These are phyloP conservation scores for Lordiphosa andalusiaca DNA, from an alignment of 2,888 invertebrate species.

Conservation along the genomic window DNA sequence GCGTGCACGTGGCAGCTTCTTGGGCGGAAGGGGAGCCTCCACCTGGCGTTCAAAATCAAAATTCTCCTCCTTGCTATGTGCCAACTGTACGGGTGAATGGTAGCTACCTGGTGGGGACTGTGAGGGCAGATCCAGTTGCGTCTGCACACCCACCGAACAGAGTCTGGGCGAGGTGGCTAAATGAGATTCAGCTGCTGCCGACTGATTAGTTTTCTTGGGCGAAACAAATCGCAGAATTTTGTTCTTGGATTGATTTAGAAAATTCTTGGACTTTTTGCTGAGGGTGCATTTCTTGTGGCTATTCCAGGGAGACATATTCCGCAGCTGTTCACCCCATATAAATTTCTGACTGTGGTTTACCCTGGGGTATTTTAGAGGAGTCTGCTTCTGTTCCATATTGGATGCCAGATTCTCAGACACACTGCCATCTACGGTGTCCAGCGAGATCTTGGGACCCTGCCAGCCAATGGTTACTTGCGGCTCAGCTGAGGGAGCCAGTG, in stretches of 20 bases:
- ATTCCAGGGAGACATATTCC: conserved; percentile 74
- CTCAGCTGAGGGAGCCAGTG: conserved; percentile 55
- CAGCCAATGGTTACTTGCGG: conserved; percentile 73
- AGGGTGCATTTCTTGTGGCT: background rate
- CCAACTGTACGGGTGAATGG: conserved; percentile 74
- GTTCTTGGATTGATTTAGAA: conserved; percentile 75
- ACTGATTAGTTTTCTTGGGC: conserved; percentile 66
- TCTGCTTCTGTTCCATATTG: conserved; percentile 77
- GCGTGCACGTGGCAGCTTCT: conserved; percentile 55
- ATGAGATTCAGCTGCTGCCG: background rate
- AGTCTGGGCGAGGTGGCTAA: conserved; percentile 23
- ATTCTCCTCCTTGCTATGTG: conserved; percentile 19
- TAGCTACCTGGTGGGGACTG: conserved; percentile 78
- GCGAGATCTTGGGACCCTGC: conserved; percentile 66
- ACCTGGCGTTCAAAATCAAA: conserved; percentile 78
- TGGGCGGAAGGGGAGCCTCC: conserved; percentile 69
- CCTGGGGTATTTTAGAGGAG: conserved; percentile 72
- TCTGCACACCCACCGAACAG: conserved; percentile 76
- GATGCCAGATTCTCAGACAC: conserved; percentile 72
- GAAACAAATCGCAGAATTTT: conserved; percentile 76
- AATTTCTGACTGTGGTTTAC: conserved; percentile 59
- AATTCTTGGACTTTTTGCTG: conserved; percentile 59
- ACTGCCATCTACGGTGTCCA: conserved; percentile 78
- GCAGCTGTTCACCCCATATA: conserved; percentile 71
- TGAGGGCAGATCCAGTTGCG: conserved; percentile 49